Evolutionary conservation across 30 jellyfish, hydroid and myxozoan genomes (phyloP).

Genomic region (Pelagia noctiluca): DNA sequence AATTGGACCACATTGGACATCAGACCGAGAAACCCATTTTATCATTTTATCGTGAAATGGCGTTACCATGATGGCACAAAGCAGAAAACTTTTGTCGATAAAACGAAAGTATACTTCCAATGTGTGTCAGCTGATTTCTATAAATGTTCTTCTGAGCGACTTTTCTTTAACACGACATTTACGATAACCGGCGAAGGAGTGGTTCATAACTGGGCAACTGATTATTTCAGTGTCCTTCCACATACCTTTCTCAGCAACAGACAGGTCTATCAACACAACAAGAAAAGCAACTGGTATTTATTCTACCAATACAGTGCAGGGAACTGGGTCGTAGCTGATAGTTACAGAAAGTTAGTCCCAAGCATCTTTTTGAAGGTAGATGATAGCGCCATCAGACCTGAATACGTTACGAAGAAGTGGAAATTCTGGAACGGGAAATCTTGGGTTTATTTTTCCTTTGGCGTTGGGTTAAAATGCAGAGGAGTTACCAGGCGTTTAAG

Average conservation of each 20-base stretch:
- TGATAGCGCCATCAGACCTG: background rate
- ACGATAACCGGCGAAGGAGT: background rate
- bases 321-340: background rate
- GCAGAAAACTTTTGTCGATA: no score
- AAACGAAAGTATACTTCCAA: background rate
- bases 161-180: slow-evolving; percentile 26
- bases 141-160: slow-evolving; percentile 37
- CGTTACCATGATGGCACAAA: no score
- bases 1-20: no score
- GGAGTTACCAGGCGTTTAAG: background rate
- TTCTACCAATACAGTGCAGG: slow-evolving; percentile 27
- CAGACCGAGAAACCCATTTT: no score
- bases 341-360: no score
- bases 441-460: background rate
- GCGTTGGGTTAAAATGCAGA: background rate
- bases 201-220: slow-evolving; percentile 21
- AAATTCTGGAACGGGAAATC: background rate
- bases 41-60: no score
- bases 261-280: slow-evolving; percentile 56
- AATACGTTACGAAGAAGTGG: background rate
- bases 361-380: background rate
- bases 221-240: slow-evolving; percentile 12
- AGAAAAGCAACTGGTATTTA: slow-evolving; percentile 12
- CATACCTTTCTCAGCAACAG: slow-evolving; percentile 17
- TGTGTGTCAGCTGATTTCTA: slow-evolving; percentile 34